Base-by-base conservation (phyloP, 2,888 invertebrate genomes). In the Germaria angustata region DNA sequence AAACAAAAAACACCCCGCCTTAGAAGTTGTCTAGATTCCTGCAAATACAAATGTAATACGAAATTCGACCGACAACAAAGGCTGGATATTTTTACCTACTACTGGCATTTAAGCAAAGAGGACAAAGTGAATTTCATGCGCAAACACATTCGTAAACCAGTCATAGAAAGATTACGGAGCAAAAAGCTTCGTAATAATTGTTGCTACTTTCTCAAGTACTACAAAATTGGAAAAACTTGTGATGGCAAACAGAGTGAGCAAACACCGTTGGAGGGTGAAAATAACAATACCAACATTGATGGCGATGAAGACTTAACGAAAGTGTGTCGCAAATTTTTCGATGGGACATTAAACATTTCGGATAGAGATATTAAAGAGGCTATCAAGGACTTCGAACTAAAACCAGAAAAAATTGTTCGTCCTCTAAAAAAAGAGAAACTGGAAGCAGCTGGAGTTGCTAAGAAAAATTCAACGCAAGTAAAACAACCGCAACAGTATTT, bases 291-390 rank as follows among this genome's bases (percentile, higher is more conserved):
- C 44, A 22, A 17, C 46, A 53, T 11, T 24, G 24, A 8, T 13
- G 24, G 41, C 22, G 59, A 59, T 22, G 41, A 59, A 24, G 59
- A 24, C 2, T 71, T 82, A 32, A 71, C 53, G 6, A 75, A 84
- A 41, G 84, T 86, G 0, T 86, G 85, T 41, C 78, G 83, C 5
- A 84, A 84, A 51, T 86, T 85, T 59, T 82, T 82, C 34, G 66
- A 75, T 44, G 39, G 71, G 17, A 82, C 82, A 32, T 34, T 82
- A 15, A 51, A 65, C 1, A 46, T 82, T 51, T 71, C 79, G 9
- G 71, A 79, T 71, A 57, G 57, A n/a, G 55, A 73, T 34, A 79
- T 82, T 4, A 82, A 82, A 55, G 75, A 79, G 28, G 79, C 79
- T 4, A 76, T 82, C n/a, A 75, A 75, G 9, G 79, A 83, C n/a